Percentiles rank a stretch among this genome's conserved stretches.
These are phyloP conservation scores for Apodemia mormo DNA, from an alignment of 2,888 invertebrate genomes.

Conservation along the genomic window DNA sequence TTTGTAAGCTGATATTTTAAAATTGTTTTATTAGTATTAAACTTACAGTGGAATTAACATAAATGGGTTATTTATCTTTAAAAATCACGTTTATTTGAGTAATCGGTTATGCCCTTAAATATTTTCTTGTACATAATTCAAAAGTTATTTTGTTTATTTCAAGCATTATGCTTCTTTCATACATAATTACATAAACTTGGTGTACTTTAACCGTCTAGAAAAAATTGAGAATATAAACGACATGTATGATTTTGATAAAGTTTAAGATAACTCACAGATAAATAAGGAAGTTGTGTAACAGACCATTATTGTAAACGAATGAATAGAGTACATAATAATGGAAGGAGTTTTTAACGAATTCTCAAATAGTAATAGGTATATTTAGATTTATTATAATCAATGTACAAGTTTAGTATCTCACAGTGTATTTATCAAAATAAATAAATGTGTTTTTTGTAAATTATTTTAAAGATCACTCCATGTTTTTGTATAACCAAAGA, in stretches of 20 bases:
- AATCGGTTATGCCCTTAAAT: too few relatives aligned
- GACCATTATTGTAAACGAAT: neutral
- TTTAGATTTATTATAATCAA: constrained; percentile 61
- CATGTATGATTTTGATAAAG: too few relatives aligned
- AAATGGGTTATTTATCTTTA: too few relatives aligned
- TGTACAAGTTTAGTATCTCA: constrained; percentile 75
- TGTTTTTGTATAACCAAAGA: constrained; percentile 83
- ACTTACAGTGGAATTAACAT: too few relatives aligned
- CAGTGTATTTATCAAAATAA: constrained; percentile 64
- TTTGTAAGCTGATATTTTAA: neutral
- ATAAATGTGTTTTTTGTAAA: constrained; percentile 80
- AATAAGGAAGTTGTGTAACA: neutral
- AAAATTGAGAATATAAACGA: too few relatives aligned
- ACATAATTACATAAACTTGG: too few relatives aligned
- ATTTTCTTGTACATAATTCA: too few relatives aligned
- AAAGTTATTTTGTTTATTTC: too few relatives aligned
- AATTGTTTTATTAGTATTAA: too few relatives aligned
- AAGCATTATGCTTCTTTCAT: too few relatives aligned
- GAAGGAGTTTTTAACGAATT: constrained; percentile 22
- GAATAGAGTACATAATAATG: neutral
- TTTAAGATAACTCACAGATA: neutral
- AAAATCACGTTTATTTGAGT: too few relatives aligned
- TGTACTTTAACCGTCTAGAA: too few relatives aligned
- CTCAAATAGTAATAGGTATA: constrained; percentile 27
- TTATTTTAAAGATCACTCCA: constrained; percentile 81